phyloP scores from a whole-genome alignment of 2,888 invertebrate genomes.

The Hydropsyche betteni region DNA sequence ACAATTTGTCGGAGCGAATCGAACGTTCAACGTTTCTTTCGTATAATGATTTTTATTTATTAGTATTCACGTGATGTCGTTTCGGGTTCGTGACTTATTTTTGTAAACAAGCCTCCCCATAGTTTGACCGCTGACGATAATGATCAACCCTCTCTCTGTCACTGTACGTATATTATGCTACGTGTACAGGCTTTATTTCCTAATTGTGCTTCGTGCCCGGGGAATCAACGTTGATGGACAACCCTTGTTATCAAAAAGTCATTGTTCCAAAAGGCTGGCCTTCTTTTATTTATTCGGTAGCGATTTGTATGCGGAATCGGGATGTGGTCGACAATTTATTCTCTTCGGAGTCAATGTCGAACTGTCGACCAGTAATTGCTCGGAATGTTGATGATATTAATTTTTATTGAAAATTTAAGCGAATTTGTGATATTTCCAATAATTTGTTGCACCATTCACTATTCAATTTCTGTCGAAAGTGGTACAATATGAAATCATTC shows the following conservation, averaged over 20 bases:
- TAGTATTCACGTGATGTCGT: neutral
- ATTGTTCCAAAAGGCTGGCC: conserved; percentile 21
- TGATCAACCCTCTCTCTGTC: conserved; percentile 40
- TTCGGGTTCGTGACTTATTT: conserved; percentile 16
- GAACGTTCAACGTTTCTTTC: too few relatives aligned
- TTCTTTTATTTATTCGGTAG: conserved; percentile 19
- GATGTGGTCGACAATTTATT: too few relatives aligned
- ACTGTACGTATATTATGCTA: neutral
- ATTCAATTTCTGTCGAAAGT: too few relatives aligned
- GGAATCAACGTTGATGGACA: conserved; percentile 38
- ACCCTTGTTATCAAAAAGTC: conserved; percentile 33
- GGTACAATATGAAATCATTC: too few relatives aligned
- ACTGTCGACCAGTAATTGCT: conserved; percentile 41
- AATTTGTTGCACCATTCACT: too few relatives aligned
- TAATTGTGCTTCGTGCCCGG: conserved; percentile 34
- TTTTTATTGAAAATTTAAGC: too few relatives aligned
- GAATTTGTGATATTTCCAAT: too few relatives aligned
- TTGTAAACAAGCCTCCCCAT: conserved; percentile 38
- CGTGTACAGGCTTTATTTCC: conserved; percentile 18
- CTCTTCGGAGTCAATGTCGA: conserved; percentile 55
- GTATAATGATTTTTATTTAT: neutral
- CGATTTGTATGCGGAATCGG: conserved; percentile 22
- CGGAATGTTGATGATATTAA: too few relatives aligned
- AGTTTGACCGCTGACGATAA: conserved; percentile 47
- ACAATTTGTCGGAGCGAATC: neutral